phyloP scores from a whole-genome alignment of 2,797 vertebrate genomes.

The Lacerta bilineata region DNA sequence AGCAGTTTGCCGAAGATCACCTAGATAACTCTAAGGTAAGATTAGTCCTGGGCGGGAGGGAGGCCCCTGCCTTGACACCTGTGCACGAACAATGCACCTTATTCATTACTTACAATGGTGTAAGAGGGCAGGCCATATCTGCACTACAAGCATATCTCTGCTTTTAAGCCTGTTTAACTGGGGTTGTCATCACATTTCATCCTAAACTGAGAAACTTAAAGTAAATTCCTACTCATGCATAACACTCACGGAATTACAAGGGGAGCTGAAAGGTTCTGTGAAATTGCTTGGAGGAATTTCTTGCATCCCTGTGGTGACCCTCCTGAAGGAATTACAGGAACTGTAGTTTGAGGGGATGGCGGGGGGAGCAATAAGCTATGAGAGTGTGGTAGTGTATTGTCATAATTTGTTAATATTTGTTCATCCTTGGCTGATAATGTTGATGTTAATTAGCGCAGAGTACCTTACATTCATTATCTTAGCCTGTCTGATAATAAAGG shows the following conservation, averaged over 20 bases:
- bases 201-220: not conserved
- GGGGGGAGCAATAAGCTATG: not conserved
- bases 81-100: not conserved
- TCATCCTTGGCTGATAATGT: not conserved
- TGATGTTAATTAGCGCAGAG: constrained; percentile 10
- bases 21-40: no score
- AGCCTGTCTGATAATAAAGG: not conserved
- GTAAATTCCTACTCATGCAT: not conserved
- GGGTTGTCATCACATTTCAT: not conserved
- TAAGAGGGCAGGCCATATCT: not conserved
- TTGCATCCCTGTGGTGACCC: not conserved
- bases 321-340: not conserved
- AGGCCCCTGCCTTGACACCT: no score
- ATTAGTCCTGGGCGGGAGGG: no score
- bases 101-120: not conserved
- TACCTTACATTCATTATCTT: constrained; percentile 1
- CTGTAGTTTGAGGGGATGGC: not conserved
- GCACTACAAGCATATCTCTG: not conserved
- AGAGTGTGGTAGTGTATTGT: not conserved
- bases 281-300: not conserved
- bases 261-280: not conserved
- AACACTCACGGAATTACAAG: not conserved
- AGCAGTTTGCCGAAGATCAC: no score
- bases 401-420: constrained; percentile 10
- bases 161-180: not conserved